phyloP scores from a whole-genome alignment of 1,140 invertebrate species.

The Oscheius sp. region DNA sequence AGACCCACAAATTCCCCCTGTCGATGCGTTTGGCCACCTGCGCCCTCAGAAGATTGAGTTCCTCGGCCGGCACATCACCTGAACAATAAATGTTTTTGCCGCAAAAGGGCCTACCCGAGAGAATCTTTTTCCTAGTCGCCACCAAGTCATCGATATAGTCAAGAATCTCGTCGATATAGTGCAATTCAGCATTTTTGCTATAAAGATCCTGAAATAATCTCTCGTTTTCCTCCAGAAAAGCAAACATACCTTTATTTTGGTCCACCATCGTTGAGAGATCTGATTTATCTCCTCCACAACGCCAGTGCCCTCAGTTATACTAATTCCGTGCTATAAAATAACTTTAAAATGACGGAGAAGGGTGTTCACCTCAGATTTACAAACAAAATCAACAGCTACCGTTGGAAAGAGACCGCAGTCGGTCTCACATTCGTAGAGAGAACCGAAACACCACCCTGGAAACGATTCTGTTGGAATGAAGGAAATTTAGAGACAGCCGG shows the following conservation, averaged over 20 bases:
- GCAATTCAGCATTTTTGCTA: neutral
- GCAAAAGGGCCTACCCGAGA: conserved; percentile 43
- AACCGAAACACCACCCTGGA: neutral
- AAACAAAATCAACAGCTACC: neutral
- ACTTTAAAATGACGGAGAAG: neutral
- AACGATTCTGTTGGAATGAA: neutral
- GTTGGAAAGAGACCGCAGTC: neutral
- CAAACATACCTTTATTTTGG: neutral
- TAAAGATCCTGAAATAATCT: neutral
- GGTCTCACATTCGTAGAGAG: neutral
- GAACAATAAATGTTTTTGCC: neutral
- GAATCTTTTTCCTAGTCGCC: conserved; percentile 39
- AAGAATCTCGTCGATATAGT: conserved; percentile 18
- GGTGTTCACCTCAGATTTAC: neutral
- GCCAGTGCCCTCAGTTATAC: neutral
- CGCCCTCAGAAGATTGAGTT: conserved; percentile 42
- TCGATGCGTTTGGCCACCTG: conserved; percentile 45
- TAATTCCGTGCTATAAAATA: neutral
- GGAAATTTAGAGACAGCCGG: no score
- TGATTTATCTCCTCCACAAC: neutral
- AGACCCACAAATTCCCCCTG: conserved; percentile 41
- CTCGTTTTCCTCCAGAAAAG: neutral
- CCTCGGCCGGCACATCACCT: conserved; percentile 43
- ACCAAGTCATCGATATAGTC: conserved; percentile 45
- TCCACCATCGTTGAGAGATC: neutral